Base-by-base conservation (phyloP, 2,888 invertebrate genomes). In the Mesochorus sp. region DNA sequence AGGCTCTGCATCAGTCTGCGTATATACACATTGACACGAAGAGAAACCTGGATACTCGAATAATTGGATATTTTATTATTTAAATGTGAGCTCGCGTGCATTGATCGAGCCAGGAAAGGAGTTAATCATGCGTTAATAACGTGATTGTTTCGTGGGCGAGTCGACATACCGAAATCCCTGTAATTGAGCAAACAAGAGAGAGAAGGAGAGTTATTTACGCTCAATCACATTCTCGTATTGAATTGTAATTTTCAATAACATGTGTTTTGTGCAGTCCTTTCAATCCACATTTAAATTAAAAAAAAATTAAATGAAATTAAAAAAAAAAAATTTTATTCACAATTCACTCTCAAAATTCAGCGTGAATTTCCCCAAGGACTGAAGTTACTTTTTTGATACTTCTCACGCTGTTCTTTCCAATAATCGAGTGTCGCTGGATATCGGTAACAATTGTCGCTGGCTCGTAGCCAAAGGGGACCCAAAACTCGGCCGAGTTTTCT, bases 371-470 rank as follows among this genome's bases (percentile, higher is more conserved):
- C n/a, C n/a, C n/a, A n/a, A n/a, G n/a, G n/a, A n/a, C n/a, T n/a
- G n/a, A n/a, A 12, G 2, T 21, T 19, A 5, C 2, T 55, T 42
- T 24, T 53, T 66, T 39, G n/a, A 78, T 82, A 83, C 81, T 84
- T 84, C 82, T 81, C 81, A 80, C 81, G 80, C 79, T 83, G 77
- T 83, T 83, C 82, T 79, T 80, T 71, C 74, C 82, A 80, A 84
- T 82, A 85, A 85, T 82, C 82, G 83, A 83, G 81, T 81, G 82
- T 81, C 81, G 80, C 67, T 80, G 81, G 77, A 77, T 80, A 85
- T 83, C 79, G 81, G 76, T 66, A 68, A 55, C 70, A 78, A 80
- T 83, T 81, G 68, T 84, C 78, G 55, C 81, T 85, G 87, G 85
- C 84, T 76, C 75, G 21, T 42, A 21, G 81, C 83, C 81, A 80